These are phyloP conservation scores for Seriola aureovittata DNA, from an alignment of 2,113 vertebrate species.

Conservation along the genomic window DNA sequence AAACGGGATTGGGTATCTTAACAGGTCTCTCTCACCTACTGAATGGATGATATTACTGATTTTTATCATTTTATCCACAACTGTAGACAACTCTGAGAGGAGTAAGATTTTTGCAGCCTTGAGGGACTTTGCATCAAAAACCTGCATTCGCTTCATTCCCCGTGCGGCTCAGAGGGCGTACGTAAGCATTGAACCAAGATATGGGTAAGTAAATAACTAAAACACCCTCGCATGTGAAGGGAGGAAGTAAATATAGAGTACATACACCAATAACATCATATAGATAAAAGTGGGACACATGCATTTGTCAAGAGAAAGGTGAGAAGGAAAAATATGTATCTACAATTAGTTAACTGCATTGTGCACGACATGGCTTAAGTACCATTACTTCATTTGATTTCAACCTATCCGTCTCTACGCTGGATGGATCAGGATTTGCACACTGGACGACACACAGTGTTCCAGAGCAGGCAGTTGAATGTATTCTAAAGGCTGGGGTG, in stretches of 20 bases:
- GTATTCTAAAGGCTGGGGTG: too few species aligned
- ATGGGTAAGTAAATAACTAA: slow-evolving; percentile 63
- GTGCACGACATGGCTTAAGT: background rate
- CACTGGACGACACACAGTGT: too few species aligned
- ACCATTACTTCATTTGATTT: background rate
- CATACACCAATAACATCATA: background rate
- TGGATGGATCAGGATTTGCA: too few species aligned
- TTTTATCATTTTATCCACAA: background rate
- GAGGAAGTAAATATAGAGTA: too few species aligned
- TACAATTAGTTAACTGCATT: background rate
- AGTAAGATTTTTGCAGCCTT: slow-evolving; percentile 12
- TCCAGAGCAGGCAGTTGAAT: too few species aligned
- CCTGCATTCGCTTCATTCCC: slow-evolving; percentile 74
- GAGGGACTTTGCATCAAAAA: slow-evolving; percentile 38
- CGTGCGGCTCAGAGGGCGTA: background rate
- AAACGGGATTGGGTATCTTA: background rate
- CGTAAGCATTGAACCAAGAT: slow-evolving; percentile 54
- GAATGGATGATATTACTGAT: background rate
- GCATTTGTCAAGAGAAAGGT: background rate
- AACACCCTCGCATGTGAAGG: background rate
- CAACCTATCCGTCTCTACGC: too few species aligned
- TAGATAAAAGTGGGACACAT: background rate
- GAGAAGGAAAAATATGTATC: background rate
- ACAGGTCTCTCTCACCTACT: background rate
- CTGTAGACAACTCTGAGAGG: slow-evolving; percentile 20